phyloP scores from a whole-genome alignment of 2,797 vertebrate species.

The Poliocrania exsul region DNA sequence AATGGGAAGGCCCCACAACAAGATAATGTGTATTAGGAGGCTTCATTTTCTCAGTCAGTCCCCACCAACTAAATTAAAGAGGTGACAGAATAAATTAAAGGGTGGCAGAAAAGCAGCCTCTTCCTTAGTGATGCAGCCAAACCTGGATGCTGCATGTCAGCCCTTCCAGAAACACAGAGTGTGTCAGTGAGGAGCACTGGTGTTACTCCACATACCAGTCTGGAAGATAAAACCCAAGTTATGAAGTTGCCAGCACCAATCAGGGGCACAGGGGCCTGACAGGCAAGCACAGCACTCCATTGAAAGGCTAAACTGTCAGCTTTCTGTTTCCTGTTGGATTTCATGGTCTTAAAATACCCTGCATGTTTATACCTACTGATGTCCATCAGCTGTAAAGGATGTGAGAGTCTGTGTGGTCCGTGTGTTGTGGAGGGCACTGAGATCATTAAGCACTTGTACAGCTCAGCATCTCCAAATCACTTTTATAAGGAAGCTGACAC shows the following conservation, averaged over 20 bases:
- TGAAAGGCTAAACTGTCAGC: not conserved
- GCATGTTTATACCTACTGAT: rapidly evolving
- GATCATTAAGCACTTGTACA: not conserved
- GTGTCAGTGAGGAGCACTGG: not conserved
- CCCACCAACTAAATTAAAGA: too few relatives aligned
- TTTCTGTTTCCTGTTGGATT: not conserved
- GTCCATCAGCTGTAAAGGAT: not conserved
- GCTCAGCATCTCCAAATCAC: not conserved
- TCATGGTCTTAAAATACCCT: not conserved
- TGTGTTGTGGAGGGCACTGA: rapidly evolving
- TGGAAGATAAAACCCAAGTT: not conserved
- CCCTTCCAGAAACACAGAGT: not conserved
- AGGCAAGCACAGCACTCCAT: not conserved
- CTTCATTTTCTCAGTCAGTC: too few relatives aligned
- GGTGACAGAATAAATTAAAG: not conserved
- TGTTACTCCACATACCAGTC: not conserved
- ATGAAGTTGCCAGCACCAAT: not conserved
- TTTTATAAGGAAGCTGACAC: not conserved
- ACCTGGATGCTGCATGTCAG: not conserved
- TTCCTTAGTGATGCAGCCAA: not conserved
- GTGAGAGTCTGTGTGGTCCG: rapidly evolving
- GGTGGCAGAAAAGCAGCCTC: not conserved
- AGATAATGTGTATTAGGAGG: rapidly evolving
- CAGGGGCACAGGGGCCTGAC: not conserved
- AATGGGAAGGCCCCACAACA: not conserved